Base-by-base conservation (phyloP, 2,113 vertebrate genomes). In the Gila orcuttii region DNA sequence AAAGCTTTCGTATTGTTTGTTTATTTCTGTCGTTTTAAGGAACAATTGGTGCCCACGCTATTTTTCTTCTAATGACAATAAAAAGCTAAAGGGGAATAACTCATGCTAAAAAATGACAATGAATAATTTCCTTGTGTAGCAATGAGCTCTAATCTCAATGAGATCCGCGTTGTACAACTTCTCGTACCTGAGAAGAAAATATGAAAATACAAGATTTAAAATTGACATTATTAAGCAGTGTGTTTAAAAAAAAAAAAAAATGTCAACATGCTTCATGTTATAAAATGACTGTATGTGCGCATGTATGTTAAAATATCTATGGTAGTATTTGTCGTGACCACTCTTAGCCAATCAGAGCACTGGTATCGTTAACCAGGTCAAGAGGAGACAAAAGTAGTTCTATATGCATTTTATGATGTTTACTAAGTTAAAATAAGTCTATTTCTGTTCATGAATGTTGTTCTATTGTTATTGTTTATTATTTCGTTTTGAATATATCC, bases 141-240 rank as follows among this genome's bases (percentile, higher is more conserved):
- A 98, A 98, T 98, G 97, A 98, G 97, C 97, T 96, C 98, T 99
- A 96, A 99, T 99, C 98, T 99, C 98, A 99, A 96, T 99, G 98
- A 99, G 98, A 99, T 99, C 97, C 96, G 96, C 97, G 95, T 97
- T 97, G 97, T 97, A 97, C 96, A 96, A 96, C 96, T 99, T 99
- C 98, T 99, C 98, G 97, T 98, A 97, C 96, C 92, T 94, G 98
- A 99, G 98, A 99, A 99, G 98, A 97, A 96, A 97, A 96, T 96
- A 97, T 94, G 89, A 91, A 97, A 92, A 95, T 90, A 69, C 25
- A 73, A 88, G 89, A 92, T 93, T 92, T 89, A 15, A 52, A 17
- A 86, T 23, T 23, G 91, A 92, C 89, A 57, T 57, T 19, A 55
- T 55, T 57, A 57, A 57, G 19, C 19, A 4, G 92, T 92, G 88